phyloP scores from a whole-genome alignment of 2,888 invertebrate species.

The Athetis lepigone region DNA sequence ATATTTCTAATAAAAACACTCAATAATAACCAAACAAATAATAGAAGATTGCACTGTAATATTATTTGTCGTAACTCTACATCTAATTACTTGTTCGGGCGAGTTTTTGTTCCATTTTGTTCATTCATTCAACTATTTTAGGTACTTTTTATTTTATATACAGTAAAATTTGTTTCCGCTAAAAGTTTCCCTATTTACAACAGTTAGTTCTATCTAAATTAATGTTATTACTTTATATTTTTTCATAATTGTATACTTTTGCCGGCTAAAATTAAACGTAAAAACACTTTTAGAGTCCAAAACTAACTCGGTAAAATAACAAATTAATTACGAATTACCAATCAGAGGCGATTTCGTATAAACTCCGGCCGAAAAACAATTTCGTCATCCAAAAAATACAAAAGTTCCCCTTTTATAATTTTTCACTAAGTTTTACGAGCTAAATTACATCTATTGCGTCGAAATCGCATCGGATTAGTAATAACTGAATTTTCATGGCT shows the following conservation, averaged over 20 bases:
- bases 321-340: slow-evolving; percentile 77
- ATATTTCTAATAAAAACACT: slow-evolving; percentile 74
- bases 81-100: slow-evolving; percentile 87
- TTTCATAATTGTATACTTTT: slow-evolving; percentile 76
- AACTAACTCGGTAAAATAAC: slow-evolving; percentile 60
- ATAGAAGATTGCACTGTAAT: slow-evolving; percentile 86
- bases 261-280: slow-evolving; percentile 71
- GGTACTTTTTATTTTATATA: slow-evolving; percentile 81
- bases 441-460: slow-evolving; percentile 70
- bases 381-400: slow-evolving; percentile 67
- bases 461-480: slow-evolving; percentile 92
- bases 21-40: slow-evolving; percentile 81
- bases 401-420: slow-evolving; percentile 53
- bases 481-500: slow-evolving; percentile 95
- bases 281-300: slow-evolving; percentile 64
- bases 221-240: slow-evolving; percentile 68
- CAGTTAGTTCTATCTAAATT: slow-evolving; percentile 86
- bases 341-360: slow-evolving; percentile 86
- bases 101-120: slow-evolving; percentile 89
- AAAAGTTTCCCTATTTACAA: slow-evolving; percentile 85
- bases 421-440: slow-evolving; percentile 67
- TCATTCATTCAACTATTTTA: slow-evolving; percentile 81
- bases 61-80: slow-evolving; percentile 79
- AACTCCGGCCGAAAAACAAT: slow-evolving; percentile 72
- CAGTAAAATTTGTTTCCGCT: slow-evolving; percentile 82